Evolutionary conservation across 2,888 invertebrate genomes (phyloP), one percentile per base, ranked within the genome.

Genomic region (Brachynemurus nebulosus): DNA sequence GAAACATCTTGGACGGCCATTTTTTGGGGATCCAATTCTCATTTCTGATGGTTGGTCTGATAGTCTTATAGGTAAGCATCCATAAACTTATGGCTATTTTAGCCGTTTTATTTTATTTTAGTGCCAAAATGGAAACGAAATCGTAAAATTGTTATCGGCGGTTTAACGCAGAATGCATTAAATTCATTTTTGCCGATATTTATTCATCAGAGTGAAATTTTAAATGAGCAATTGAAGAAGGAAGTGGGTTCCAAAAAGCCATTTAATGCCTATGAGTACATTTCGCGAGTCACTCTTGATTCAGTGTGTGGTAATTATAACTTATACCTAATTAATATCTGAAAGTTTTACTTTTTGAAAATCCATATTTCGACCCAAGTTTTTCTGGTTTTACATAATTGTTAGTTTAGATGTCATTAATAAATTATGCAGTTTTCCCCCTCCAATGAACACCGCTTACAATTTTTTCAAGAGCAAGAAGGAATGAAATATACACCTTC

Each of bases 261-360:
- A 30, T 30, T 30, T 30, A 14, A 30, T 30, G 30, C 30, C n/a
- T 30, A 12, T 14, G 14, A 2, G 14, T 30, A 9, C 5, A 12
- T 30, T 12, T 30, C 30, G 5, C 30, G 30, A 12, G 30, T 14
- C 2, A 30, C 30, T 12, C 14, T 30, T 12, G 30, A 30, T 30
- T 12, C 30, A 30, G 30, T 30, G n/a, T 30, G 30, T 30, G 30
- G 30, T 30, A 30, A 30, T 30, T 30, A 30, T n/a, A n/a, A n/a
- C n/a, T n/a, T n/a, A n/a, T n/a, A n/a, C n/a, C n/a, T n/a, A n/a
- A n/a, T n/a, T n/a, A n/a, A n/a, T n/a, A n/a, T n/a, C n/a, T n/a
- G n/a, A n/a, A n/a, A n/a, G n/a, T n/a, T n/a, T n/a, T n/a, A n/a
- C n/a, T n/a, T n/a, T n/a, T n/a, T n/a, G n/a, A n/a, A n/a, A n/a